Conservation (phyloP, 2,113 vertebrate species). For the Sinocyclocheilus anophthalmus region DNA sequence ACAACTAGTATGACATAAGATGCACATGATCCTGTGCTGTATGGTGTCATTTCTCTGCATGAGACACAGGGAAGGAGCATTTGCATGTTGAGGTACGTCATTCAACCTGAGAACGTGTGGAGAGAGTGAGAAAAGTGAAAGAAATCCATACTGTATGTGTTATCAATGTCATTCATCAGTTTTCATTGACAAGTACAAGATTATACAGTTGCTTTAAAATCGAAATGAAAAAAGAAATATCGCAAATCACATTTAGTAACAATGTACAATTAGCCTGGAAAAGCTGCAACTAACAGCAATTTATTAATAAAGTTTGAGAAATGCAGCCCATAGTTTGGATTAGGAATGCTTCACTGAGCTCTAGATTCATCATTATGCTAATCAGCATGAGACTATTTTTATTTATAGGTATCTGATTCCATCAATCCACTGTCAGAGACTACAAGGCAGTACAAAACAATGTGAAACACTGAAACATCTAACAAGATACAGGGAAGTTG, state of each 20-base stretch:
- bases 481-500: not conserved
- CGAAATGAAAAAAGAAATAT: not conserved
- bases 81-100: not conserved
- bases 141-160: not conserved
- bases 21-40: not conserved
- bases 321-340: not conserved
- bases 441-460: not conserved
- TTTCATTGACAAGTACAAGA: not conserved
- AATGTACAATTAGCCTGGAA: not conserved
- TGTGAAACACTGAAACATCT: not conserved
- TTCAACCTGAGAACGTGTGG: not conserved
- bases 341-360: slow-evolving; percentile 26
- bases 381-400: slow-evolving; percentile 13
- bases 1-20: not conserved
- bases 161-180: not conserved
- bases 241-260: not conserved
- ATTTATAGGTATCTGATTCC: slow-evolving; percentile 10
- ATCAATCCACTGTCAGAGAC: not conserved
- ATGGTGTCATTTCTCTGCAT: not conserved
- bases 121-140: not conserved
- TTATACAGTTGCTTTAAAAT: not conserved
- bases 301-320: not conserved
- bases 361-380: slow-evolving; percentile 18
- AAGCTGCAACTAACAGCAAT: not conserved
- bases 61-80: not conserved